Evolutionary conservation across 2,888 invertebrate genomes (phyloP), one percentile per base, ranked within the genome.

Genomic region (Parapristionchus giblindavisi): DNA sequence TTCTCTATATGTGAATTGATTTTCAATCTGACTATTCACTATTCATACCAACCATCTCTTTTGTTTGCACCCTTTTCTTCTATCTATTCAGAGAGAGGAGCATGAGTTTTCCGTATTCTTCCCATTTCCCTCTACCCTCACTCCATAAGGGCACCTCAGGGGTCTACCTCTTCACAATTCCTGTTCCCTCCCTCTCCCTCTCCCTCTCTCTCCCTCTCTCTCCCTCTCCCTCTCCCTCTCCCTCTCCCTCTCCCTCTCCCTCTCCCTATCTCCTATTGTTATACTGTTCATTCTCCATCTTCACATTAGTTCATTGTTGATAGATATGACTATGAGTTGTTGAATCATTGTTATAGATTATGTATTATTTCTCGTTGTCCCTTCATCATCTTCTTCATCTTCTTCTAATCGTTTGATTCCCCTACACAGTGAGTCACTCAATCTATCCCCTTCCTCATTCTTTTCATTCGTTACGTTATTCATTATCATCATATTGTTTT

Each of bases 191-290:
- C 43, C 66, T 48, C 66, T 48, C 29, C 24, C 27, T 48, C 27
- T 24, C 27, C n/a, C 27, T 27, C 63, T 27, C 24, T 40, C 27
- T 24, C 48, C 21, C 43, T n/a, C 65, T 43, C 27, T 27, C 48
- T 24, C n/a, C 65, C 43, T 11, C n/a, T 29, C 29, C 43, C 66
- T 51, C 34, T 34, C 29, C 32, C 51, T 32, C 34, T 52, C 40
- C 52, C n/a, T 52, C 48, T 68, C 68, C 17, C 11, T 32, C 48
- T 52, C 68, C 36, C 65, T 40, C 32, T 66, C 66, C 48, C 66
- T 66, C 66, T 17, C 21, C 34, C 66, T 21, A 29, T n/a, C 24
- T 68, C 68, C n/a, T 43, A 63, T 17, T 38, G n/a, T 48, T 65
- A 48, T 11, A 48, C 48, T 65, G 65, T 65, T 65, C 65, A 43